These are phyloP conservation scores for Dasypus novemcinctus DNA, from an alignment of 2,113 vertebrate species.

Conservation along the genomic window DNA sequence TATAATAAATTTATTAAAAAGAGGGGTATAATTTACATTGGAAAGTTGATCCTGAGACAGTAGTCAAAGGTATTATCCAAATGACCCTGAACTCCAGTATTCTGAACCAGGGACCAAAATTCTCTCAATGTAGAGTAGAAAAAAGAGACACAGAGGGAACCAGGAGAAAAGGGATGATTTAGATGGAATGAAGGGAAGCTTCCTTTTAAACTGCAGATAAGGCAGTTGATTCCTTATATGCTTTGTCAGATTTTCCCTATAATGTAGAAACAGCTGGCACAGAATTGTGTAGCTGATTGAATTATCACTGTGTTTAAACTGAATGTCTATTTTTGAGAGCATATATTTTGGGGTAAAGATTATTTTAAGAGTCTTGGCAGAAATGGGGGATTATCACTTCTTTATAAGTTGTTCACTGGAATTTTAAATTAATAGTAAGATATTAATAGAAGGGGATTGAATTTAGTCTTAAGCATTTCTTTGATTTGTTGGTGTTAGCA, in stretches of 20 bases:
- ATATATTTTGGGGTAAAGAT: neutral
- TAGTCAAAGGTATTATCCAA: neutral
- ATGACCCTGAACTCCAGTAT: neutral
- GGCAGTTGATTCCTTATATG: neutral
- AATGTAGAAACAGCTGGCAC: neutral
- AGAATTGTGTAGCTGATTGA: neutral
- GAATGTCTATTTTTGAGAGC: neutral
- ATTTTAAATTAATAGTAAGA: neutral
- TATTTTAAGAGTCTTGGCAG: constrained; percentile 8
- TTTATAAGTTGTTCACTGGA: neutral
- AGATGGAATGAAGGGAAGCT: neutral
- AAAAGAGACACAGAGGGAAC: neutral
- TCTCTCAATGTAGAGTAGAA: neutral
- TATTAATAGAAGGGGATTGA: neutral
- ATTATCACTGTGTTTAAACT: neutral
- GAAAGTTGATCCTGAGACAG: neutral
- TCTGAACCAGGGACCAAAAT: neutral
- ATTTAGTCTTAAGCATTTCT: constrained; percentile 27
- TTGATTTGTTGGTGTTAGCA: neutral
- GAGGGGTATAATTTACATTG: neutral
- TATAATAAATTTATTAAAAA: neutral
- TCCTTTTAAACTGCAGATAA: neutral
- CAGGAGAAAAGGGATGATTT: neutral
- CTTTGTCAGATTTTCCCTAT: neutral
- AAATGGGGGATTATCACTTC: neutral